A percentile compares a stretch with the other conserved stretches of the same genome.
phyloP scores from a whole-genome alignment of 2,888 invertebrate genomes.

The Uropetala carovei region DNA sequence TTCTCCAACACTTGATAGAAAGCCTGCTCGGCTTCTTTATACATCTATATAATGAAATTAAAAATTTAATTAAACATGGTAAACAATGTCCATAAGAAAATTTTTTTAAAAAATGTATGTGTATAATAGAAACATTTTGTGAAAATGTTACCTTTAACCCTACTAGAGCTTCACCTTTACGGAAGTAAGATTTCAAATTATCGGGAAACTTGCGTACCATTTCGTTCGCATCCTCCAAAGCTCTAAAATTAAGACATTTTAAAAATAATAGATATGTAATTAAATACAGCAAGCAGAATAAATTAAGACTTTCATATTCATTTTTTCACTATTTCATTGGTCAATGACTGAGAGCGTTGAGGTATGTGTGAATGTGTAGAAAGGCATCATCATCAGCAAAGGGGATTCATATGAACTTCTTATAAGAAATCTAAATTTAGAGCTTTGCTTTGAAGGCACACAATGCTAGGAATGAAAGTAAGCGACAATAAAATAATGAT shows the following conservation, averaged over 20 bases:
- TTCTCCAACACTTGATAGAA: conserved; percentile 38
- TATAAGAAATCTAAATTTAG: too few relatives aligned
- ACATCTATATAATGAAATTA: conserved; percentile 3
- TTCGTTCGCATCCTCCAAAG: conserved; percentile 44
- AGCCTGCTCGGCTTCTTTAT: conserved; percentile 51
- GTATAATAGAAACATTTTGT: background rate
- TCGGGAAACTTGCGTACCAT: conserved; percentile 40
- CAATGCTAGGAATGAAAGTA: too few relatives aligned
- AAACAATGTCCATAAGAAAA: background rate
- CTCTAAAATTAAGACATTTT: background rate
- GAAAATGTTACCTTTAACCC: conserved; percentile 40
- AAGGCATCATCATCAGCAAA: background rate
- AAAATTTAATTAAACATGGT: background rate
- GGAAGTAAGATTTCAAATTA: conserved; percentile 22
- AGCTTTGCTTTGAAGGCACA: too few relatives aligned
- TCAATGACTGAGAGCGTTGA: background rate
- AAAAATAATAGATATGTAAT: too few relatives aligned
- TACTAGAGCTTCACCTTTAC: conserved; percentile 40
- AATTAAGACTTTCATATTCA: background rate
- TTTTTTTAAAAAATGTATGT: background rate
- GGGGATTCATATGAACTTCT: background rate
- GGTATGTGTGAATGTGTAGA: background rate
- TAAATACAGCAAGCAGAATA: too few relatives aligned
- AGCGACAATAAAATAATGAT: too few relatives aligned
- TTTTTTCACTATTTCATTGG: background rate